phyloP scores from a whole-genome alignment of 2,888 invertebrate genomes.

The Psylliodes chrysocephalus region DNA sequence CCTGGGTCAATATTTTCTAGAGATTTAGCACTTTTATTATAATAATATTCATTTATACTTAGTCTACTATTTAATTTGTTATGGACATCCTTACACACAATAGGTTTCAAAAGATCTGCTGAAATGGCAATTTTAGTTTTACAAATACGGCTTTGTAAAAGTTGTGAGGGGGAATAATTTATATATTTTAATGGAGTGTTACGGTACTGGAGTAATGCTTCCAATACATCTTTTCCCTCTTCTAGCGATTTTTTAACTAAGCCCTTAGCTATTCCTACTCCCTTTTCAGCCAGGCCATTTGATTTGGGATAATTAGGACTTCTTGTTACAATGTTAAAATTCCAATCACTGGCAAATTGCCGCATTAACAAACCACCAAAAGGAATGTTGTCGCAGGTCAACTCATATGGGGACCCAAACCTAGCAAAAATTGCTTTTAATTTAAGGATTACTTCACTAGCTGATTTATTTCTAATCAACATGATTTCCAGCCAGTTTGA shows the following conservation, averaged over 20 bases:
- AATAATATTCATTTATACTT: no score
- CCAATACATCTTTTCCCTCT: slow-evolving; percentile 26
- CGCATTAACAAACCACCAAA: no score
- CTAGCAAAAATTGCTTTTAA: no score
- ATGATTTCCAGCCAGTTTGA: no score
- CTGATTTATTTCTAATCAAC: no score
- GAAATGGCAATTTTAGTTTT: slow-evolving; percentile 23
- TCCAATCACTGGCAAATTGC: slow-evolving; percentile 32
- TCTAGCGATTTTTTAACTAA: slow-evolving; percentile 28
- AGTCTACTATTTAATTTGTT: no score
- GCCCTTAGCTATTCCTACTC: slow-evolving; percentile 16
- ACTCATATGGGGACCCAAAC: no score
- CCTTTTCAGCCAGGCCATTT: slow-evolving; percentile 37
- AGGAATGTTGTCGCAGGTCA: no score
- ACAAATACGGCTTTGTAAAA: slow-evolving; percentile 34
- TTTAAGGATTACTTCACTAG: no score
- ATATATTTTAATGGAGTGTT: slow-evolving; percentile 38
- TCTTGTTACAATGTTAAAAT: no score
- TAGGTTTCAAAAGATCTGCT: slow-evolving; percentile 19
- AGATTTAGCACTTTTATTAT: no score
- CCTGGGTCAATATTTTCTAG: no score
- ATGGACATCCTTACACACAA: slow-evolving; percentile 5
- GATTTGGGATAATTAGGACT: slow-evolving; percentile 30
- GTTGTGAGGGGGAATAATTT: slow-evolving; percentile 31
- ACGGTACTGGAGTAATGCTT: slow-evolving; percentile 41